Percentiles rank a stretch among this genome's conserved stretches.
These are phyloP conservation scores for Eumaeus atala DNA, from an alignment of 1,140 invertebrate species.

Conservation along the genomic window DNA sequence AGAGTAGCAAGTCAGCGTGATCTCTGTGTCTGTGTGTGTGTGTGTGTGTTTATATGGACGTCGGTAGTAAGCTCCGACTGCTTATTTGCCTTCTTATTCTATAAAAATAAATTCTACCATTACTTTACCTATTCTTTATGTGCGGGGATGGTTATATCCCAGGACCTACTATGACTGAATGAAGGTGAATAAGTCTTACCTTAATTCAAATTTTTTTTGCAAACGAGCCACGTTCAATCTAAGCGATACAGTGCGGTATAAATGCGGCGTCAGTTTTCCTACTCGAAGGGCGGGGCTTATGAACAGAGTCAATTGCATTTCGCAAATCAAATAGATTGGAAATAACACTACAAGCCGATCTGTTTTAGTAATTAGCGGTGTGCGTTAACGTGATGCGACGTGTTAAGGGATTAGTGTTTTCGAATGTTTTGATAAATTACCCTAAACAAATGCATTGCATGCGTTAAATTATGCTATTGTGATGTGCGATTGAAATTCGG, in stretches of 20 bases:
- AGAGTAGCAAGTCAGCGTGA: no score
- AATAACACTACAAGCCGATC: constrained; percentile 25
- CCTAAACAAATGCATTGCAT: constrained; percentile 13
- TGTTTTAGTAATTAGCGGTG: constrained; percentile 22
- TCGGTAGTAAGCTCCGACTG: no score
- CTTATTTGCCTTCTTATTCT: no score
- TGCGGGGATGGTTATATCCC: no score
- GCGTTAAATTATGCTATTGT: no score
- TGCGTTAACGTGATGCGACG: constrained; percentile 9
- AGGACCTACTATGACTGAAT: no score
- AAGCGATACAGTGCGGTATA: constrained; percentile 25
- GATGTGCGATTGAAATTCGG: no score
- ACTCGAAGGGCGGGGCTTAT: constrained; percentile 26
- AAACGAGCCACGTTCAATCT: not conserved
- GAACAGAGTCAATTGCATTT: constrained; percentile 32
- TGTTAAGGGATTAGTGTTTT: constrained; percentile 17
- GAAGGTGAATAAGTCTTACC: not conserved
- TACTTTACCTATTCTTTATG: no score
- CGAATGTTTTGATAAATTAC: constrained; percentile 15
- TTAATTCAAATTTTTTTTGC: not conserved
- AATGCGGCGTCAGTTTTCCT: constrained; percentile 16
- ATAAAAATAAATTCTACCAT: no score
- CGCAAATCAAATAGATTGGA: constrained; percentile 34
- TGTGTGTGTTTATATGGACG: no score
- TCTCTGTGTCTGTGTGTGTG: no score